Conservation (phyloP, 2,888 invertebrate genomes). For the Hirtodrosophila alboralis region DNA sequence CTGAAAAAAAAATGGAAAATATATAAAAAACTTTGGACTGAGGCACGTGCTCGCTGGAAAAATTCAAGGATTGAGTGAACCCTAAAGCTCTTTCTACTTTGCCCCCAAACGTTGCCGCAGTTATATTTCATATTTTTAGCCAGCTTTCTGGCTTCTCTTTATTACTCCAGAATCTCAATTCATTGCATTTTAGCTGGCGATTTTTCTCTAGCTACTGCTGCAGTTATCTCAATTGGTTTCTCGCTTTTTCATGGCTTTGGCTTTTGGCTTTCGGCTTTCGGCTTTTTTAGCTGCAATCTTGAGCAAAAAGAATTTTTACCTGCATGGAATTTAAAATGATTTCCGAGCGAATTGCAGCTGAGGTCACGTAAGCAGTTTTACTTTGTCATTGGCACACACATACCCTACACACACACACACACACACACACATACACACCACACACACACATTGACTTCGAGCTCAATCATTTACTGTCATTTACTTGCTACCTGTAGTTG, state of each 20-base stretch:
- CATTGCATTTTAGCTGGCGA: conserved; percentile 57
- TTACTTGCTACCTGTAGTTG: conserved; percentile 56
- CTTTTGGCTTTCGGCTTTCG: conserved; percentile 6
- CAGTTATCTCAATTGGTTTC: conserved; percentile 76
- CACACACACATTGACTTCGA: conserved; percentile 37
- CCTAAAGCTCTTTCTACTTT: too few relatives aligned
- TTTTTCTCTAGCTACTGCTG: conserved; percentile 45
- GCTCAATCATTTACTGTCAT: conserved; percentile 79
- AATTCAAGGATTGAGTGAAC: background rate
- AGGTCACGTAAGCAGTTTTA: conserved; percentile 74
- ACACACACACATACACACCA: conserved; percentile 11
- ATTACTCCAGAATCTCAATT: conserved; percentile 54
- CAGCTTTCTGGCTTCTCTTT: conserved; percentile 14
- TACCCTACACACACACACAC: conserved; percentile 1
- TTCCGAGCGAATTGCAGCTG: conserved; percentile 28
- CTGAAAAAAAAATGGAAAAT: too few relatives aligned
- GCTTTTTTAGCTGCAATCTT: conserved; percentile 69
- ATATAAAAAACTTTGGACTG: too few relatives aligned
- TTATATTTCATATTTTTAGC: conserved; percentile 72
- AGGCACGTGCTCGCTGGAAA: conserved; percentile 56
- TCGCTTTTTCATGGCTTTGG: conserved; percentile 70
- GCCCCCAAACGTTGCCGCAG: conserved; percentile 63
- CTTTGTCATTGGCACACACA: conserved; percentile 60
- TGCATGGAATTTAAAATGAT: conserved; percentile 74
- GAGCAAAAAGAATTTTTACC: conserved; percentile 65